Evolutionary conservation across 1,140 invertebrate genomes (phyloP), one percentile per base, ranked within the genome.

Genomic region (Eufriesea mexicana): DNA sequence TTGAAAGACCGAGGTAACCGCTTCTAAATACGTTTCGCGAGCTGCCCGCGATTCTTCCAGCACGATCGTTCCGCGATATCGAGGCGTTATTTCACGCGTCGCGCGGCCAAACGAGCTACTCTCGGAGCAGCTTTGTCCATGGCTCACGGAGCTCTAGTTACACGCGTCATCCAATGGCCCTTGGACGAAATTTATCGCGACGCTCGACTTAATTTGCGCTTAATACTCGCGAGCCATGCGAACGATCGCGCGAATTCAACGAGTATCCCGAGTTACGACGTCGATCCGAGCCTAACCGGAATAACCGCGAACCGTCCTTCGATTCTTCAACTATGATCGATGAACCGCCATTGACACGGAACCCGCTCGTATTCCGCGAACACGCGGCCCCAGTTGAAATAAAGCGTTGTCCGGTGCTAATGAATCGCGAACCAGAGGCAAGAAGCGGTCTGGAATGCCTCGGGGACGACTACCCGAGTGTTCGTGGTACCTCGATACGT

Each of bases 141-240:
- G 42, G 23, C 6, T 57, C 71, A 62, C 47, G 47, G 49, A 79
- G 80, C 42, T 88, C 88, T 86, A 88, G 86, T 88, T 88, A 86
- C 86, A n/a, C 57, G 55, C 88, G 73, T 86, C 86, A 70, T 78
- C 71, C 68, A 59, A 81, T 49, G 64, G n/a, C 20, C 18, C 67
- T 66, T 74, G 73, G 80, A 79, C 71, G 67, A 89, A 91, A 90
- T 91, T 89, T 90, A 91, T 87, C 86, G 85, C 75, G 67, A 76
- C 73, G 80, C 71, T 76, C 66, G 74, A 59, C 70, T 89, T 89
- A 90, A 91, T 90, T 91, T 85, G 90, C 79, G 79, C 79, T 86
- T 85, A 83, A 89, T 83, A 84, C 61, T 84, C 71, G 77, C 68
- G 59, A 68, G 83, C 62, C 84, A 83, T 85, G 78, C 83, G 66